These are phyloP conservation scores for Tarsius wallacei DNA, from an alignment of 2,797 vertebrate genomes.

Conservation along the genomic window DNA sequence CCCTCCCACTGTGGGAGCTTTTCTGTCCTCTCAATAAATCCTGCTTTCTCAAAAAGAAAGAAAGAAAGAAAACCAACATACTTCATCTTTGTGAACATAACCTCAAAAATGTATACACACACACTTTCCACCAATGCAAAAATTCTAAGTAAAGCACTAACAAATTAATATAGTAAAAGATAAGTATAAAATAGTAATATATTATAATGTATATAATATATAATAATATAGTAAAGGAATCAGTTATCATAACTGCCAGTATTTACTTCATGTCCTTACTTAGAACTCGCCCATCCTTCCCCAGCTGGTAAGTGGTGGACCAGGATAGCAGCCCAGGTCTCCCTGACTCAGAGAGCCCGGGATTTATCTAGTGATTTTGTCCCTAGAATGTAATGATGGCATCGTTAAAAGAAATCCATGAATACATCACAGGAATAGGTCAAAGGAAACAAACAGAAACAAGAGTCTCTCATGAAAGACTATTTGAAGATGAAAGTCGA, in stretches of 20 bases:
- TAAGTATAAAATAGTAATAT: too few species aligned
- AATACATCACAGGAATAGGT: not conserved
- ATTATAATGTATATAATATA: too few species aligned
- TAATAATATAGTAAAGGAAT: not conserved
- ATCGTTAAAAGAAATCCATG: slow-evolving; percentile 11
- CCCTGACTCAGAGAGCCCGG: not conserved
- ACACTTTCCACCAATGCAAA: not conserved
- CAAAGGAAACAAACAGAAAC: slow-evolving; percentile 2
- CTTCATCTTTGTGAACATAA: not conserved
- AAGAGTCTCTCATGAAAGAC: not conserved
- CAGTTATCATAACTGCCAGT: slow-evolving; percentile 5
- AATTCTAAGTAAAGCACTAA: not conserved
- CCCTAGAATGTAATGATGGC: slow-evolving; percentile 10
- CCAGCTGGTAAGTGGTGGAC: not conserved
- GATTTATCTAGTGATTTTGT: not conserved
- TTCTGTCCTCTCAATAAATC: too few species aligned
- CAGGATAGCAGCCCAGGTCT: not conserved
- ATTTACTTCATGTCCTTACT: not conserved
- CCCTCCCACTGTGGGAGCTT: too few species aligned
- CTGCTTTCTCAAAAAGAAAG: not conserved
- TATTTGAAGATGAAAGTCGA: slow-evolving; percentile 32
- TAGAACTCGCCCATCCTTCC: not conserved
- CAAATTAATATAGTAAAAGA: not conserved
- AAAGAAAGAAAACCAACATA: not conserved
- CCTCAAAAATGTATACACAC: not conserved